phyloP scores from a whole-genome alignment of 37 sponge, comb jelly and placozoan genomes.

The Ephydatia muelleri region DNA sequence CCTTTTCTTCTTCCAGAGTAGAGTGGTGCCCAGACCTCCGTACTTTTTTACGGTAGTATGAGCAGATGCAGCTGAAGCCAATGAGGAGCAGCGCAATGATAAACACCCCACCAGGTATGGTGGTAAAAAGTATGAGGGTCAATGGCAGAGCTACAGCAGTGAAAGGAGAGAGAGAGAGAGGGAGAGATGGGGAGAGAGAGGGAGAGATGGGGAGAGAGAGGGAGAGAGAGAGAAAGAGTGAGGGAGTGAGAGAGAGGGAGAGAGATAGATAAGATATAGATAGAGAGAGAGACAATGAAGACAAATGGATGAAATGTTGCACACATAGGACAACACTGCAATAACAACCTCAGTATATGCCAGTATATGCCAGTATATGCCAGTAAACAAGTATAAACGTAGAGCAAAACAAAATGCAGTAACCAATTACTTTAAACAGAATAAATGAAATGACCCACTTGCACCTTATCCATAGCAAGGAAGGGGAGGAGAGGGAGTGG shows the following conservation, averaged over 20 bases:
- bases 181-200: neutral
- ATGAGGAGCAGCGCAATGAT: neutral
- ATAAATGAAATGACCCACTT: too few species aligned
- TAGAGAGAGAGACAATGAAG: too few species aligned
- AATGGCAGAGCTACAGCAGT: neutral
- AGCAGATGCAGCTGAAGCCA: neutral
- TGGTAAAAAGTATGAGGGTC: neutral
- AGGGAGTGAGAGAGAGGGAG: neutral
- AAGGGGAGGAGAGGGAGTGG: neutral
- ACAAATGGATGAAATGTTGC: too few species aligned
- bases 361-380: too few species aligned
- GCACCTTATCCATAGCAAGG: neutral
- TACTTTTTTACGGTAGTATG: neutral
- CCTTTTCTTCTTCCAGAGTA: slow-evolving; percentile 8
- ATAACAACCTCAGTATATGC: too few species aligned
- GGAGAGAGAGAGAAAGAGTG: neutral
- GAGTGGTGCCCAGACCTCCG: neutral
- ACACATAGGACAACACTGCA: too few species aligned
- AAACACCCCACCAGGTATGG: neutral
- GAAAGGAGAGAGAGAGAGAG: neutral
- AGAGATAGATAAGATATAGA: neutral
- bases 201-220: slow-evolving; percentile 12
- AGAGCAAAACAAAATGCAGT: too few species aligned
- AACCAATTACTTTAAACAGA: too few species aligned
- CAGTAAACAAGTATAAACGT: too few species aligned